These are phyloP conservation scores for Pteronotus mesoamericanus DNA, from an alignment of 2,797 vertebrate genomes.

Conservation along the genomic window DNA sequence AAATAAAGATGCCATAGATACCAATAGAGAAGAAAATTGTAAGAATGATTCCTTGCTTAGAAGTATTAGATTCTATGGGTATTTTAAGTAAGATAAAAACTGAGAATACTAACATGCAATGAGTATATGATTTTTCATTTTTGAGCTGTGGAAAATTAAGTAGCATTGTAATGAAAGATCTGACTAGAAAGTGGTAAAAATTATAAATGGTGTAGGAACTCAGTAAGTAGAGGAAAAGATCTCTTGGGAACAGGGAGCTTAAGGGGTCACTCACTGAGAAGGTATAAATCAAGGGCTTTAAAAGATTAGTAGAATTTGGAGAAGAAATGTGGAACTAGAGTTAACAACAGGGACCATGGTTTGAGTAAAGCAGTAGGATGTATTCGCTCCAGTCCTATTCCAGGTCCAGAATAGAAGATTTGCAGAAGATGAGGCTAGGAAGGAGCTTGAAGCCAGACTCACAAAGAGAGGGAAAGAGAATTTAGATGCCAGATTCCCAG, in stretches of 20 bases:
- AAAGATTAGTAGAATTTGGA: not conserved
- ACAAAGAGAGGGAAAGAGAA: not conserved
- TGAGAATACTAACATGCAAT: not conserved
- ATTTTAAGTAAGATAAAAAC: not conserved
- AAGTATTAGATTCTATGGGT: not conserved
- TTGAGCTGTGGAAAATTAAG: not conserved
- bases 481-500: not conserved
- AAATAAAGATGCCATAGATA: not conserved
- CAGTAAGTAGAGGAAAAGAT: not conserved
- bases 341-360: not conserved
- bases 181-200: not conserved
- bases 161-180: not conserved
- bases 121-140: not conserved
- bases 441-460: not conserved
- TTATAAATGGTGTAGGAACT: not conserved
- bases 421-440: not conserved
- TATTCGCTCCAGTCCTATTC: not conserved
- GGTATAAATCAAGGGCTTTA: not conserved
- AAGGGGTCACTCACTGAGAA: not conserved
- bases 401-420: not conserved
- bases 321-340: not conserved
- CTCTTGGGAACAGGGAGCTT: not conserved
- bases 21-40: not conserved
- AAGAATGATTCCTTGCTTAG: not conserved
- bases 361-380: not conserved